Evolutionary conservation across 1,140 invertebrate genomes (phyloP), one percentile per base, ranked within the genome.

Genomic region (Papilio machaon): DNA sequence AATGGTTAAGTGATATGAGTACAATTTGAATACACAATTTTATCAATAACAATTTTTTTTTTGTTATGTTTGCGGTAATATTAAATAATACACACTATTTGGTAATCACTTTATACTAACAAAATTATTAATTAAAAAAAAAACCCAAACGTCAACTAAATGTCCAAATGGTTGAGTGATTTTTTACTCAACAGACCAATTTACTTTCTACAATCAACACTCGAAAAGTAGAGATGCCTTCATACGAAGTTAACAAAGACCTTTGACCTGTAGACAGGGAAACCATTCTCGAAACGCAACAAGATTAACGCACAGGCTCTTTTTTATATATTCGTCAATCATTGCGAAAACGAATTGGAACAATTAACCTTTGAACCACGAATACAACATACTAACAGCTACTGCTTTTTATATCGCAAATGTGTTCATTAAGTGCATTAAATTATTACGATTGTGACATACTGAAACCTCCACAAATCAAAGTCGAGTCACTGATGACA

Each of bases 291-390:
- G 30, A 10, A 35, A 67, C 38, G 38, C 38, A 43, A 43, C 38
- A 43, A 43, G 38, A 43, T 7, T 43, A 67, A 67, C 23, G 60
- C 60, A 64, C 30, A 75, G 19, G 15, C 23, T 43, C 73, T 75
- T 75, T 75, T 52, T 75, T 75, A n/a, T 19, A 43, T 30, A n/a
- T 74, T 74, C 38, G 43, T 52, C 73, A 49, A 52, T 75, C 46
- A 75, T 75, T 75, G 46, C 73, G 46, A 75, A 75, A 75, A 17
- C 73, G 73, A 23, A 75, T 75, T 2, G 13, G 43, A 49, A 52
- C 73, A 75, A 75, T 75, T 75, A 75, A 75, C 73, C 73, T 75
- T 75, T 47, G 73, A 11, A 74, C 73, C 73, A 19, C 43, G 19
- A 43, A 13, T 49, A 23, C 43, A 46, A 23, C 43, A 46, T 4